phyloP scores from a whole-genome alignment of 2,113 vertebrate species.

The Crotalus horridus region DNA sequence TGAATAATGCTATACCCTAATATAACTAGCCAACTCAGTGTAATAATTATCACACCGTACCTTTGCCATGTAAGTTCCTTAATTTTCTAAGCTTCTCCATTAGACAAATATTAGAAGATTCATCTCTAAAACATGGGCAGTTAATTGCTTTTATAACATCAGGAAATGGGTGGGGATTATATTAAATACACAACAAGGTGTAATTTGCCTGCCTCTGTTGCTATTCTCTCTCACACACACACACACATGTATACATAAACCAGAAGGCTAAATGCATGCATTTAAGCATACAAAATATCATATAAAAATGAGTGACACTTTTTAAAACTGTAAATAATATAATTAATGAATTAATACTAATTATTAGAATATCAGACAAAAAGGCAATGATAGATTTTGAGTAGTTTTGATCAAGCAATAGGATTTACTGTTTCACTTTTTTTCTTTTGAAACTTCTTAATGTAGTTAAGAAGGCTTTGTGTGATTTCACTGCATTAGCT shows the following conservation, averaged over 20 bases:
- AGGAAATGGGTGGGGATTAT: conserved; percentile 51
- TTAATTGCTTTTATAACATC: conserved; percentile 68
- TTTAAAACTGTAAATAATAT: neutral
- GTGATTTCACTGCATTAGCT: neutral
- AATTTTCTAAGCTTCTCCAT: conserved; percentile 63
- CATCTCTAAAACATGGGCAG: neutral
- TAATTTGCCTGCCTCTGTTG: conserved; percentile 70
- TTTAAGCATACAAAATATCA: conserved; percentile 9
- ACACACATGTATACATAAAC: neutral
- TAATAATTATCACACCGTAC: conserved; percentile 41
- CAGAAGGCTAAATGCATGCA: conserved; percentile 17
- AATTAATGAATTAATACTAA: neutral
- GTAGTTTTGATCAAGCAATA: neutral
- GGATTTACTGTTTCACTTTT: neutral
- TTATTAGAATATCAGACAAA: neutral
- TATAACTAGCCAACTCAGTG: neutral
- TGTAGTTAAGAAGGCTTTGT: neutral
- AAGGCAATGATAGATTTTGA: neutral
- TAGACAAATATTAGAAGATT: conserved; percentile 17
- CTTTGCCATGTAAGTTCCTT: conserved; percentile 34
- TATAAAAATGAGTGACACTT: neutral
- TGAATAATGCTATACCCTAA: neutral
- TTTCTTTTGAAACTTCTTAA: neutral
- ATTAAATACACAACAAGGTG: conserved; percentile 22
- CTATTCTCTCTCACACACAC: conserved; percentile 46